These are phyloP conservation scores for Leucopsar rothschildi DNA, from an alignment of 2,113 vertebrate genomes.

Conservation along the genomic window DNA sequence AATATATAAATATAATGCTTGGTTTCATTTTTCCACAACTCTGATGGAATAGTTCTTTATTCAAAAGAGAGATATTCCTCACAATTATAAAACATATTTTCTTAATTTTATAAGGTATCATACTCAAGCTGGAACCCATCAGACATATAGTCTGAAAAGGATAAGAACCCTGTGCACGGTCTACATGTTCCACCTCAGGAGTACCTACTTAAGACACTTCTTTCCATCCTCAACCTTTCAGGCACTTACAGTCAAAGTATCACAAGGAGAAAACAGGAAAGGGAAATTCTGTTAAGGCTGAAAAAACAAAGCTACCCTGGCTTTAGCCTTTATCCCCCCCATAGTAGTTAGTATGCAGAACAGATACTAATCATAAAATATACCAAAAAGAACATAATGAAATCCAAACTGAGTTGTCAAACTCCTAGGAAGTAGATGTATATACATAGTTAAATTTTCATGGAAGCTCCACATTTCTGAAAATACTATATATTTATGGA, in stretches of 20 bases:
- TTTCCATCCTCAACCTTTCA: not conserved
- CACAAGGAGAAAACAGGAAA: not conserved
- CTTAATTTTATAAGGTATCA: not conserved
- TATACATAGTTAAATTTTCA: not conserved
- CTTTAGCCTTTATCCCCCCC: not conserved
- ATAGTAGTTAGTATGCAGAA: not conserved
- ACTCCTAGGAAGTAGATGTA: not conserved
- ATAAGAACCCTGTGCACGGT: not conserved
- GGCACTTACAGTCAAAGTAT: not conserved
- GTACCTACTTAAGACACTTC: not conserved
- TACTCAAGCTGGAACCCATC: not conserved
- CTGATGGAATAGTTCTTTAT: not conserved
- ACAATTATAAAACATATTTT: not conserved
- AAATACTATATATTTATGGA: not conserved
- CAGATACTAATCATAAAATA: not conserved
- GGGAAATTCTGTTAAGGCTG: not conserved
- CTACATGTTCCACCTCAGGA: not conserved
- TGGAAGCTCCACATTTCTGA: not conserved
- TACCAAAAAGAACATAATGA: not conserved
- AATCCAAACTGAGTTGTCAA: not conserved
- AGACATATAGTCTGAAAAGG: not conserved
- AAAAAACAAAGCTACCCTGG: not conserved
- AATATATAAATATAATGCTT: fast-evolving
- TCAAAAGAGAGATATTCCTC: not conserved
- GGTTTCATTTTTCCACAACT: not conserved